Evolutionary conservation across 1,140 invertebrate genomes (phyloP), one percentile per base, ranked within the genome.

Genomic region (Sinonovacula constricta): DNA sequence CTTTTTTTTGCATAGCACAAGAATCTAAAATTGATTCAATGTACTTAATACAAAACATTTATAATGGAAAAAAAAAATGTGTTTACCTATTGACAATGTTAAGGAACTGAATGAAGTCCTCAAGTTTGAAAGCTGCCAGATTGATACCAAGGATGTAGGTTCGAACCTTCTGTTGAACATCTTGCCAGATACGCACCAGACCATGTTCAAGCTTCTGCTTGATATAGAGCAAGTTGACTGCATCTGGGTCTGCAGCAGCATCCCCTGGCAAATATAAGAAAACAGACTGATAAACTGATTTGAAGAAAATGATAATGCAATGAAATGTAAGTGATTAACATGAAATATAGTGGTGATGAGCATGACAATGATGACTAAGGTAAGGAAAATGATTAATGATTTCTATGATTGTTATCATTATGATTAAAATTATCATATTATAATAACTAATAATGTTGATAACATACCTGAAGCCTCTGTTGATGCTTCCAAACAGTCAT

Each of bases 61-160:
- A 49, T 49, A 49, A 49, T 49, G 18, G 7, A 10, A 7, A 15
- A 56, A 26, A 28, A 14, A 70, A n/a, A n/a, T n/a, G n/a, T n/a
- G n/a, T 51, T 71, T 79, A 91, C 92, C 95, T 95, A 87, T 97
- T 95, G 74, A 98, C 93, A 45, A 98, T 94, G 30, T 95, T 95
- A 33, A 99, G 90, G 63, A 98, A 95, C 87, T 96, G 94, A 49
- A 99, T 95, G 87, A 99, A 98, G 81, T 98, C 96, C 84, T 99
- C 97, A 88, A 98, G 97, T 84, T 97, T 97, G 87, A 96, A 97
- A 62, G 93, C 92, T 2, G 94, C 94, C n/a, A 97, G 89, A 84
- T 96, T 94, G 18, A 94, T 94, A 53, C 94, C 94, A 22, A 95
- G 93, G 22, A 97, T 90, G 83, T 96, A 95, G 31, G 93, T 93